Base-by-base conservation (phyloP, 2,113 vertebrate species). In the Daubentonia madagascariensis region DNA sequence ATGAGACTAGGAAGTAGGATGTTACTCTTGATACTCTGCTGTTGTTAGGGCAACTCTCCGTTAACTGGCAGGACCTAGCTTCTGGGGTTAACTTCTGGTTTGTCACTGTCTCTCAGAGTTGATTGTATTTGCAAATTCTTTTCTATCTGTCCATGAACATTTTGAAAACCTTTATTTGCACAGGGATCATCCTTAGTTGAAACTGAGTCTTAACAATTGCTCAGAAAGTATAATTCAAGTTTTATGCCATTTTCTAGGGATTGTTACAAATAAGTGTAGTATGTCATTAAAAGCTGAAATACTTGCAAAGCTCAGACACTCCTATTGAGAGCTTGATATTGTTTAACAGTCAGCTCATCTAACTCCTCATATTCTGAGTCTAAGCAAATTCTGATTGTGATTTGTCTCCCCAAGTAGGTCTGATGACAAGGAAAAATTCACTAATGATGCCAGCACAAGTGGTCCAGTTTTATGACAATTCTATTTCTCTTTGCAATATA, bases 111-210 rank as follows among this genome's bases (percentile, higher is more conserved):
- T 88, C 40, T 10, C 17, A 57, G 48, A 73, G 70, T 30, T 70
- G 3, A 12, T 83, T 89, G 37, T 52, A 20, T 40, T 78, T 87
- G 35, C 45, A 37, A 30, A 28, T 70, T 16, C 68, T 37, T 78
- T 48, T 18, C 25, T 75, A 1, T 94, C 20, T 70, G 68, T 52
- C 35, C 35, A n/a, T 70, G 52, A 52, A 59, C 57, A 96, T 61
- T 92, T 96, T 95, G 54, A 52, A 73, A 96, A 89, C 4, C 28
- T 95, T 86, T 86, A 80, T 87, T 90, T 85, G 37, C 20, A 22
- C 8, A 63, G 25, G 4, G 48, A 85, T 89, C 37, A 72, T 54
- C 45, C n/a, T 89, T 52, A 84, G 23, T 59, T 65, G 40, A 72
- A 91, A 63, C 18, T 59, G 25, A 25, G 6, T 89, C 50, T 92